phyloP scores from a whole-genome alignment of 2,797 vertebrate genomes.

The Notamacropus eugenii region DNA sequence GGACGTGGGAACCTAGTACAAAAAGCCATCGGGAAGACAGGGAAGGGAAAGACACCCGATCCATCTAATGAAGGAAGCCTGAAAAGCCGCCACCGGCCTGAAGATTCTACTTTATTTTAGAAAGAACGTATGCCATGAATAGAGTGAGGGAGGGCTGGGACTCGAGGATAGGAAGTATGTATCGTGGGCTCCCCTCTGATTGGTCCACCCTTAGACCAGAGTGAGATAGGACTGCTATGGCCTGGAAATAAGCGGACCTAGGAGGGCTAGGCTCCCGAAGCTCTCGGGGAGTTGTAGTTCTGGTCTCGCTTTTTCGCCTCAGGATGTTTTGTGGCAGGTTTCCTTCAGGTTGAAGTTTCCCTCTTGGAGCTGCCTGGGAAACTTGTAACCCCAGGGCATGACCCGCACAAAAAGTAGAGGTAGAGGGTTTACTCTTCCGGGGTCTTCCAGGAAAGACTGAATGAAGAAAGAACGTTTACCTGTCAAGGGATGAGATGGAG shows the following conservation, averaged over 20 bases:
- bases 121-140: neutral
- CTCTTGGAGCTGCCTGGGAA: neutral
- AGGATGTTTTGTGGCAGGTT: neutral
- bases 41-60: neutral
- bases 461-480: neutral
- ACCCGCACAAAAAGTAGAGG: neutral
- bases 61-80: neutral
- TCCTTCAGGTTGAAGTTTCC: neutral
- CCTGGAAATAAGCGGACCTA: neutral
- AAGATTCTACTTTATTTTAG: neutral
- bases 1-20: neutral
- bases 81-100: neutral
- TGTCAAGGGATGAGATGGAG: neutral
- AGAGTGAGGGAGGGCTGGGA: neutral
- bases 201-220: neutral
- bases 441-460: neutral
- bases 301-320: too few relatives aligned
- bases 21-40: neutral
- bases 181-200: neutral
- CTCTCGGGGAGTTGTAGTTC: neutral
- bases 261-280: neutral
- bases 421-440: neutral
- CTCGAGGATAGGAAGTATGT: neutral
- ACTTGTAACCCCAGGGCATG: neutral
- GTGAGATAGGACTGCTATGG: too few relatives aligned